A percentile compares a stretch with the other conserved stretches of the same genome.
Evolutionary conservation across 1,140 invertebrate genomes (phyloP).

Genomic region (Megathymus violae): DNA sequence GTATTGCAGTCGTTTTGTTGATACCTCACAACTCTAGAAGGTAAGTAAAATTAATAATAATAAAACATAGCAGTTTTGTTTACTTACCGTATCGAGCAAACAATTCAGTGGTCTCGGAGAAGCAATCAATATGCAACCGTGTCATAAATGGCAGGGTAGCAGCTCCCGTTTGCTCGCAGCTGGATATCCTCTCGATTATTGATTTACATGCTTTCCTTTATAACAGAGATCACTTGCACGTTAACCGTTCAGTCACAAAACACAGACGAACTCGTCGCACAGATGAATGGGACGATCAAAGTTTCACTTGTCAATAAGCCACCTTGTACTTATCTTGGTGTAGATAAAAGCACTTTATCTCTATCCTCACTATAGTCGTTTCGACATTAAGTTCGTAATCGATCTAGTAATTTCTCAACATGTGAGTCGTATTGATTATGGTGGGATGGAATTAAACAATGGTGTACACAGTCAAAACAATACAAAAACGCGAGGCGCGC

Average conservation of each 20-base stretch:
- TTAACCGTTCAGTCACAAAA: conserved; percentile 69
- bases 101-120: conserved; percentile 60
- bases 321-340: conserved; percentile 55
- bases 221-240: conserved; percentile 70
- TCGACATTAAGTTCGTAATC: conserved; percentile 50
- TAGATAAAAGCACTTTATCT: conserved; percentile 49
- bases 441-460: conserved; percentile 77
- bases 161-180: conserved; percentile 61
- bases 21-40: neutral
- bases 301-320: conserved; percentile 81
- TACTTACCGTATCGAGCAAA: conserved; percentile 60
- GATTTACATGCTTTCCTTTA: conserved; percentile 76
- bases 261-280: conserved; percentile 61
- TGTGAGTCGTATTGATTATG: conserved; percentile 70
- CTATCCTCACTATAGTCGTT: conserved; percentile 53
- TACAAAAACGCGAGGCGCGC: conserved; percentile 73
- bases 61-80: conserved; percentile 32
- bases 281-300: conserved; percentile 66
- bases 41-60: neutral
- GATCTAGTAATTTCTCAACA: conserved; percentile 49
- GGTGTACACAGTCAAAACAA: conserved; percentile 75
- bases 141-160: conserved; percentile 71
- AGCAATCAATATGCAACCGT: conserved; percentile 78
- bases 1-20: neutral
- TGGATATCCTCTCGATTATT: conserved; percentile 73